These are phyloP conservation scores for Canis aureus DNA, from an alignment of 2,113 vertebrate species.

Conservation along the genomic window DNA sequence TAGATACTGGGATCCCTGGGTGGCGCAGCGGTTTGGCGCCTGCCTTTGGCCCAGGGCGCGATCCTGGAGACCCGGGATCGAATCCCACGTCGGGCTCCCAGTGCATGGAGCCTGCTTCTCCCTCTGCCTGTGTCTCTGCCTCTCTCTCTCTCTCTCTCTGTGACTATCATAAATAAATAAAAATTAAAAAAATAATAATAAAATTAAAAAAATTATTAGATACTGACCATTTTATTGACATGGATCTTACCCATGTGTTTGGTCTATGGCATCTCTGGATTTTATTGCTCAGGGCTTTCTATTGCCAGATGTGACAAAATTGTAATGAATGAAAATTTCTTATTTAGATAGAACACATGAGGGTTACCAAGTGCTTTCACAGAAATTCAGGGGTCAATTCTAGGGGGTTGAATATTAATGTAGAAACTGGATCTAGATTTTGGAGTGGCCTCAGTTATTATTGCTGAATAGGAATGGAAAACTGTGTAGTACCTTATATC, in stretches of 20 bases:
- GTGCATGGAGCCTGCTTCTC: too few species aligned
- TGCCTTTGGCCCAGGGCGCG: too few species aligned
- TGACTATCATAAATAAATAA: too few species aligned
- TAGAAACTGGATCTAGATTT: background rate
- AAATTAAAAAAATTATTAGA: background rate
- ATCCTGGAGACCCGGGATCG: too few species aligned
- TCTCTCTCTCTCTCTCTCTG: too few species aligned
- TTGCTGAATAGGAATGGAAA: background rate
- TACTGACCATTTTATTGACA: background rate
- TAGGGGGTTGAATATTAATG: background rate
- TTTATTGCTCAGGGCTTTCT: background rate
- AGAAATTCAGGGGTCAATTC: background rate
- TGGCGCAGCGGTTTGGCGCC: too few species aligned
- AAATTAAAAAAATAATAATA: too few species aligned
- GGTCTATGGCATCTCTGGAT: background rate
- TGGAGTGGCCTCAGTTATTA: background rate
- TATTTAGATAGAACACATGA: background rate
- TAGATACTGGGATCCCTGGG: background rate
- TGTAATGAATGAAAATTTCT: slow-evolving; percentile 4
- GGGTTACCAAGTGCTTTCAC: background rate
- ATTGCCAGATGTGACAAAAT: background rate
- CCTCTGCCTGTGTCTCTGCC: too few species aligned
- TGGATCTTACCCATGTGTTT: background rate
- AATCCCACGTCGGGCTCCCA: too few species aligned
- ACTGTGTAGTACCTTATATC: background rate